A percentile compares a stretch with the other conserved stretches of the same genome.
phyloP scores from a whole-genome alignment of 1,140 invertebrate species.

The Neodiprion fabricii region DNA sequence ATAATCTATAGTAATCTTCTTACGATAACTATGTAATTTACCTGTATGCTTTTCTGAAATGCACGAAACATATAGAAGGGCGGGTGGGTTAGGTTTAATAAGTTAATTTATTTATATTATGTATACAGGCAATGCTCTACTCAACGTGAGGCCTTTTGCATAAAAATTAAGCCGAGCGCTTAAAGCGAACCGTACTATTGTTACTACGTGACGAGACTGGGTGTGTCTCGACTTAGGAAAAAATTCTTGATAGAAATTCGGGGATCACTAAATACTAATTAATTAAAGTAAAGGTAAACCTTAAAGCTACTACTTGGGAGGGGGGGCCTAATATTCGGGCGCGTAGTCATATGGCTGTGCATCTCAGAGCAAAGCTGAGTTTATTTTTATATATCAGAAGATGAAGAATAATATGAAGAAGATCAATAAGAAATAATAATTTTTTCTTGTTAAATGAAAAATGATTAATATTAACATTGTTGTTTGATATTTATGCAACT shows the following conservation, averaged over 20 bases:
- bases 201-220: slow-evolving; percentile 21
- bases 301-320: slow-evolving; percentile 15
- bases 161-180: slow-evolving; percentile 56
- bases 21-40: slow-evolving; percentile 59
- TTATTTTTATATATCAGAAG: slow-evolving; percentile 8
- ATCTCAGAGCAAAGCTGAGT: slow-evolving; percentile 54
- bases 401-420: background rate
- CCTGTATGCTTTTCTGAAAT: slow-evolving; percentile 71
- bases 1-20: slow-evolving; percentile 58
- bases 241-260: background rate
- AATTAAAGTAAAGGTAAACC: slow-evolving; percentile 26
- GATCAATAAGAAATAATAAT: slow-evolving; percentile 31
- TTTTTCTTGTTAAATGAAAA: slow-evolving; percentile 53
- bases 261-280: slow-evolving; percentile 17
- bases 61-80: slow-evolving; percentile 73
- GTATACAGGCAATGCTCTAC: slow-evolving; percentile 41
- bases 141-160: slow-evolving; percentile 54
- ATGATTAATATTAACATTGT: slow-evolving; percentile 50
- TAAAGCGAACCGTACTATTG: slow-evolving; percentile 16
- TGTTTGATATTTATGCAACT: slow-evolving; percentile 59
- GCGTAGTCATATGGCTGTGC: slow-evolving; percentile 61
- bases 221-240: slow-evolving; percentile 19
- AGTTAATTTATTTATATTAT: slow-evolving; percentile 57
- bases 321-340: slow-evolving; percentile 28
- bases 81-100: slow-evolving; percentile 61